A percentile compares a stretch with the other conserved stretches of the same genome.
These are phyloP conservation scores for Diploscapter pachys DNA, from an alignment of 1,140 invertebrate species.

Conservation along the genomic window DNA sequence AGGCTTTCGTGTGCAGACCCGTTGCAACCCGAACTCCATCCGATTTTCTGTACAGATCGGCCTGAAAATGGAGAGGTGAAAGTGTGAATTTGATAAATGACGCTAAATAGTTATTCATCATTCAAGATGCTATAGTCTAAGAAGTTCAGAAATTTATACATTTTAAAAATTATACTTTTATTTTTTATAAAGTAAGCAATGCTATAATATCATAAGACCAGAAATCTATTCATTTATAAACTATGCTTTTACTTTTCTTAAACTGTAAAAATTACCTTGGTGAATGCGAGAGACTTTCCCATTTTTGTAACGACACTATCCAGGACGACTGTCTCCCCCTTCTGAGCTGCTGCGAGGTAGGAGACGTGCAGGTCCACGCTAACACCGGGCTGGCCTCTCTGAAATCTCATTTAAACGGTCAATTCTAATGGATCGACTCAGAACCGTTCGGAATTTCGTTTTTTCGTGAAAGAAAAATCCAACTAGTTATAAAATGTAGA, in stretches of 20 bases:
- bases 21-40: constrained; percentile 32
- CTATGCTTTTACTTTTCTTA: not conserved
- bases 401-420: no score
- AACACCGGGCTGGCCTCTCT: constrained; percentile 63
- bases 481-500: not conserved
- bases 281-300: constrained; percentile 75
- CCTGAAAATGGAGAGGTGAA: constrained; percentile 1
- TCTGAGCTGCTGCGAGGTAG: constrained; percentile 69
- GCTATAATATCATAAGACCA: no score
- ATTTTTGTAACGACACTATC: constrained; percentile 74
- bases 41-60: constrained; percentile 34
- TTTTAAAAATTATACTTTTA: no score
- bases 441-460: no score
- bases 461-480: constrained; percentile 35
- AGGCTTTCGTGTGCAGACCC: constrained; percentile 39
- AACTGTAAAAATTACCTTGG: constrained; percentile 19
- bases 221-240: no score
- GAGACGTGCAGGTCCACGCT: constrained; percentile 70
- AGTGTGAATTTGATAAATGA: not conserved
- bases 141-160: no score
- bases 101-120: no score
- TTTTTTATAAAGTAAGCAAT: no score
- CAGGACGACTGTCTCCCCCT: constrained; percentile 75
- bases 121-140: no score
- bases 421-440: no score